Conservation (phyloP, 2,113 vertebrate genomes). For the Carassius carassius region DNA sequence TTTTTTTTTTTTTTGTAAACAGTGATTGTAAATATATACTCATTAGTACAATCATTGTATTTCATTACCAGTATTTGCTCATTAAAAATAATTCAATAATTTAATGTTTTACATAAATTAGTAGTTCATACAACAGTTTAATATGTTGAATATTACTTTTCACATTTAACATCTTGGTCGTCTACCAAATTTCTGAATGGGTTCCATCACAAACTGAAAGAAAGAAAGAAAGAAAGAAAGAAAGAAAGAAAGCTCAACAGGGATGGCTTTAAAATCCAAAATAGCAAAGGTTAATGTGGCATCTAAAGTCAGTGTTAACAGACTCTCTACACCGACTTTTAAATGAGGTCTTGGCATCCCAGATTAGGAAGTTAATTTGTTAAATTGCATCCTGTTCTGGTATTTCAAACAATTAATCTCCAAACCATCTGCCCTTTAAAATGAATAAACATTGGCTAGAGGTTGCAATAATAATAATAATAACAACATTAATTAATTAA, state of each 20-base stretch:
- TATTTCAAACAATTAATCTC: neutral
- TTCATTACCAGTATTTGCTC: neutral
- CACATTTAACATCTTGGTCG: no score
- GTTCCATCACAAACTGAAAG: no score
- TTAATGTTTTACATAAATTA: no score
- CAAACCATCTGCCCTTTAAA: neutral
- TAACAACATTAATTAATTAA: neutral
- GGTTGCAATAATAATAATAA: neutral
- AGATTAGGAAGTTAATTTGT: conserved; percentile 6
- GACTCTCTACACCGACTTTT: conserved; percentile 10
- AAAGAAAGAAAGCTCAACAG: neutral
- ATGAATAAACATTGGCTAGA: neutral
- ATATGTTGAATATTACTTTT: neutral
- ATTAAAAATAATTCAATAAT: no score
- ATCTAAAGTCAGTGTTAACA: conserved; percentile 21
- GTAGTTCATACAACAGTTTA: neutral
- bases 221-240: neutral
- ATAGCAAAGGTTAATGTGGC: conserved; percentile 8
- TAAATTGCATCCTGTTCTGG: conserved; percentile 18
- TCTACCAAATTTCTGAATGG: no score
- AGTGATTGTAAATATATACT: no score
- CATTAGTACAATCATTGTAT: neutral
- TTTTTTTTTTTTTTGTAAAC: no score
- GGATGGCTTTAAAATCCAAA: neutral
- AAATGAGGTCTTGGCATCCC: neutral